Conservation (phyloP, 2,888 invertebrate genomes). For the Dorcus hopei region DNA sequence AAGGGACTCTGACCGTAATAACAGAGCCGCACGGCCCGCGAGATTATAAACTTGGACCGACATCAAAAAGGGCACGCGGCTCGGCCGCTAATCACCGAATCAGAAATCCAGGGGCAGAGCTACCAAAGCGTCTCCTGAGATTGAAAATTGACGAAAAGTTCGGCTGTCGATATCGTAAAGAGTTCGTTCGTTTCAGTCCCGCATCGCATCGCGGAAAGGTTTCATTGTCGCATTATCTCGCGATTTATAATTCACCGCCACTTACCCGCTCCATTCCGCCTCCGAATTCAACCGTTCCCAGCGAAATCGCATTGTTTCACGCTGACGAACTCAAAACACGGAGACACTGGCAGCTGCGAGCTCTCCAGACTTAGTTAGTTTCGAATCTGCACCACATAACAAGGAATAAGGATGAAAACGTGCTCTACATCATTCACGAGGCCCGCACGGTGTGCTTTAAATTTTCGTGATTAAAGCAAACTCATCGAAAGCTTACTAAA, state of each 20-base stretch:
- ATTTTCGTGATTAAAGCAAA: no score
- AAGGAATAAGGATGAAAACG: no score
- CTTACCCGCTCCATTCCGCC: neutral
- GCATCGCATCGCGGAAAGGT: no score
- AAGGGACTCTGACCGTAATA: constrained; percentile 13
- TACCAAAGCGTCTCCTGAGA: neutral
- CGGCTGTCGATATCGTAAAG: neutral
- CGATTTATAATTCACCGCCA: no score
- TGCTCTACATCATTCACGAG: no score
- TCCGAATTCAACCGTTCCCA: neutral
- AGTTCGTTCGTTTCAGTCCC: no score
- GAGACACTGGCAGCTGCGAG: neutral
- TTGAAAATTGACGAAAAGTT: neutral
- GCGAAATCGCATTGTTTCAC: neutral
- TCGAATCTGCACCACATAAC: no score
- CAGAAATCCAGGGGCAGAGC: neutral
- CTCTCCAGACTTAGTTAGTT: neutral
- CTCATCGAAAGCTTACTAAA: no score
- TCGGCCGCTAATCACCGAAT: neutral
- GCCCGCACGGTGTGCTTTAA: no score
- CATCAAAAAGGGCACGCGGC: neutral
- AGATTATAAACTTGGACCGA: constrained; percentile 9
- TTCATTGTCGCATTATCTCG: no score
- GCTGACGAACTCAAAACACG: neutral
- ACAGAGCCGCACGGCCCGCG: constrained; percentile 4